These are phyloP conservation scores for Hirtodrosophila alboralis DNA, from an alignment of 2,888 invertebrate genomes.

Conservation along the genomic window DNA sequence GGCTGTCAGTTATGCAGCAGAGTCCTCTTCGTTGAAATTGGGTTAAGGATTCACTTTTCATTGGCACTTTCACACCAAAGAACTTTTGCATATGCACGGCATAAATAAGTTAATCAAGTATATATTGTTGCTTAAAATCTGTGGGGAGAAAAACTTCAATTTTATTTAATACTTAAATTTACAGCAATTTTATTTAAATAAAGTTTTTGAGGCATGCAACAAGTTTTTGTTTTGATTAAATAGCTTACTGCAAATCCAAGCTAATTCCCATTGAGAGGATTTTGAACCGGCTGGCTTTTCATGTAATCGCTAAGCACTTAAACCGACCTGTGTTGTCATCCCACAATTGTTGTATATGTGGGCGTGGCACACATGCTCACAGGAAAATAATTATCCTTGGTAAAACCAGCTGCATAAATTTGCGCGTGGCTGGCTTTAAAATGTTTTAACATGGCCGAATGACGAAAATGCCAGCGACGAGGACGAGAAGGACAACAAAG, in stretches of 20 bases:
- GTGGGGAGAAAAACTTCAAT: conserved; percentile 40
- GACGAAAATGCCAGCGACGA: conserved; percentile 13
- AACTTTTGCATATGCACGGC: not conserved
- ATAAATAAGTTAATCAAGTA: not conserved
- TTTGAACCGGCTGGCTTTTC: conserved; percentile 4
- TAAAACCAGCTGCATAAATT: conserved; percentile 47
- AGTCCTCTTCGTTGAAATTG: conserved; percentile 53
- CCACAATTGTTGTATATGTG: too few relatives aligned
- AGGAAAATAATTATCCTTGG: conserved; percentile 54
- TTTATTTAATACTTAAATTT: too few relatives aligned
- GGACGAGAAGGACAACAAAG: conserved; percentile 38
- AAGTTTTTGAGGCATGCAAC: too few relatives aligned
- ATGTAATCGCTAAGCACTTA: conserved; percentile 18
- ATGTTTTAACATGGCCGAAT: conserved; percentile 51
- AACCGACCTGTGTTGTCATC: conserved; percentile 6
- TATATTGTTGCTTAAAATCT: not conserved
- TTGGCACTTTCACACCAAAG: conserved; percentile 18
- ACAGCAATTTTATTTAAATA: too few relatives aligned
- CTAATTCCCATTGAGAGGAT: conserved; percentile 41
- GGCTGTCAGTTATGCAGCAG: conserved; percentile 19
- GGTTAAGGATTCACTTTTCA: conserved; percentile 48
- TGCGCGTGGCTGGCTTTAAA: conserved; percentile 63
- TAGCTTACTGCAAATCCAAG: conserved; percentile 8
- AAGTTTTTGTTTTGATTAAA: conserved; percentile 18
- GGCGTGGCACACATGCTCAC: not conserved